Evolutionary conservation across 2,888 invertebrate species (phyloP), one percentile per base, ranked within the genome.

Genomic region (Drosophila eohydei): DNA sequence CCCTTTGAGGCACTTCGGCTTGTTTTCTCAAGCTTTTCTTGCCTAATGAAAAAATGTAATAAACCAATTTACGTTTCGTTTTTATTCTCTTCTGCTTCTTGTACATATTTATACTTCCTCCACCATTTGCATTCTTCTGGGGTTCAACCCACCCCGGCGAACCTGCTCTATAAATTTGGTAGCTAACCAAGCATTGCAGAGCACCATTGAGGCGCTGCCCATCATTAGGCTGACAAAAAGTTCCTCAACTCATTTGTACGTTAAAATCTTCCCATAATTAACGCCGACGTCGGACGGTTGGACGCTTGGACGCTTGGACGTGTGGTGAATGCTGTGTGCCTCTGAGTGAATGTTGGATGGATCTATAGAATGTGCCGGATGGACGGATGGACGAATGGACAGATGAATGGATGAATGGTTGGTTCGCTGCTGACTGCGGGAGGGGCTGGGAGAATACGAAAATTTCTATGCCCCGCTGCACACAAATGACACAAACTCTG

Each of bases 221-320:
- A 86, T 84, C 87, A 87, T 86, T 83, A 83, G 78, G 78, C 84
- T 81, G 84, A 86, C 84, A 84, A 81, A 86, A 86, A 84, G 84
- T 83, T 62, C 64, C 79, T 78, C 83, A 74, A 68, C 81, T 83
- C 89, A 89, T 88, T 86, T 83, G 81, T 88, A 78, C 76, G 74
- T 75, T 68, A 41, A 87, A 87, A 87, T 89, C 86, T 86, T 86
- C 89, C 88, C 86, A 86, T 86, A 86, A 86, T 86, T 86, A 86
- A 86, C 89, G 80, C 71, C 63, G 66, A 66, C 71, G 65, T 65
- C 51, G 57, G 54, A 64, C 64, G n/a, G 28, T 64, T 30, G 21
- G 48, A 68, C 62, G 34, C 6, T 50, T 16, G 30, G 48, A 30
- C 50, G 50, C 41, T 46, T 46, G 32, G 32, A 21, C 26, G 57